Conservation (phyloP, 2,113 vertebrate genomes). For the Reinhardtius hippoglossoides region DNA sequence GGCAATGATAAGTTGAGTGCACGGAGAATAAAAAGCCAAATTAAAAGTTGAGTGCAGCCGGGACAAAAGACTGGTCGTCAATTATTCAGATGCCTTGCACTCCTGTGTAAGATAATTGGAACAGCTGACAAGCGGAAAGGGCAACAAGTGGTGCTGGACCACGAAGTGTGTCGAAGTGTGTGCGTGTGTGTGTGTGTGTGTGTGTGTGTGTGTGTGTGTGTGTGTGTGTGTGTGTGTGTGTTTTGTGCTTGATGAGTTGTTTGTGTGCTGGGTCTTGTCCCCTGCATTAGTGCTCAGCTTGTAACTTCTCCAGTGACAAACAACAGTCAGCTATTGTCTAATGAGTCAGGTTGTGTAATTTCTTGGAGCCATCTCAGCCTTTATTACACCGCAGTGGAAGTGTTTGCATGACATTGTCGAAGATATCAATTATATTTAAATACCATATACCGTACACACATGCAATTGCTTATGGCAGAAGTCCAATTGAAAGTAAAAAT, state of each 20-base stretch:
- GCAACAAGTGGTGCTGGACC: slow-evolving; percentile 40
- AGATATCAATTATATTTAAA: neutral
- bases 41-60: slow-evolving; percentile 49
- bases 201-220: slow-evolving; percentile 23
- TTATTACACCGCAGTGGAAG: neutral
- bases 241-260: slow-evolving; percentile 14
- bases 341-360: slow-evolving; percentile 27
- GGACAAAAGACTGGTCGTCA: slow-evolving; percentile 58
- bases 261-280: slow-evolving; percentile 24
- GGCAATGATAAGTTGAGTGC: neutral
- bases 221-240: slow-evolving; percentile 12
- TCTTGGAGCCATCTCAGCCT: neutral
- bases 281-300: slow-evolving; percentile 44
- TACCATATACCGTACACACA: neutral
- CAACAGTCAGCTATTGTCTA: slow-evolving; percentile 51
- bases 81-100: slow-evolving; percentile 76
- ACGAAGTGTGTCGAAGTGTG: slow-evolving; percentile 47
- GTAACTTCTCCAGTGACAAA: slow-evolving; percentile 60
- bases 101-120: slow-evolving; percentile 63
- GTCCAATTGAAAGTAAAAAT: neutral
- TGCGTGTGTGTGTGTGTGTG: too few relatives aligned
- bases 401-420: neutral
- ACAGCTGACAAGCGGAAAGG: slow-evolving; percentile 71
- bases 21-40: slow-evolving; percentile 8
- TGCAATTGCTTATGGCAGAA: neutral